Evolutionary conservation across 2,888 invertebrate species (phyloP).

Genomic region (Apamea sordens): DNA sequence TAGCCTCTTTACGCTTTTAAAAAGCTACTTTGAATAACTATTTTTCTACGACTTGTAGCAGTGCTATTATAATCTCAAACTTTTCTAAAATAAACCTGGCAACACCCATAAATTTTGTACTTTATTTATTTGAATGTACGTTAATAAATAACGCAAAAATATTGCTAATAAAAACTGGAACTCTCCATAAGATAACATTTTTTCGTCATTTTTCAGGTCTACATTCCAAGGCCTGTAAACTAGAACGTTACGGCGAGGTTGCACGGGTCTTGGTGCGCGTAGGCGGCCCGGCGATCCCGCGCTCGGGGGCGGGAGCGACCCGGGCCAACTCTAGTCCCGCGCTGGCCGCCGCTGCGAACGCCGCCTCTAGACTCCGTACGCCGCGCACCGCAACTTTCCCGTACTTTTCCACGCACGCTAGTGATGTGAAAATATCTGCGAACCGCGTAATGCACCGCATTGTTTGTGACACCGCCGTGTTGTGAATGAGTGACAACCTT

Average conservation of each 20-base stretch:
- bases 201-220: background rate
- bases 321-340: slow-evolving; percentile 77
- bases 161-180: background rate
- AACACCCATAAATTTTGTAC: background rate
- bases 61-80: background rate
- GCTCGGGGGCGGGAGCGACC: slow-evolving; percentile 70
- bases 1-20: background rate
- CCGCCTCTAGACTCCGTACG: slow-evolving; percentile 67
- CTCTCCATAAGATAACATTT: background rate
- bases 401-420: slow-evolving; percentile 76
- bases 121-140: too few relatives aligned
- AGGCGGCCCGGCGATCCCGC: slow-evolving; percentile 58
- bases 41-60: background rate
- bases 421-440: slow-evolving; percentile 64
- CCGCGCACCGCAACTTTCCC: slow-evolving; percentile 72
- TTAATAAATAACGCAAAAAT: background rate
- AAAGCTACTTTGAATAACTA: background rate
- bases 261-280: slow-evolving; percentile 60
- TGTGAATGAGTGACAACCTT: slow-evolving; percentile 67
- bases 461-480: slow-evolving; percentile 60
- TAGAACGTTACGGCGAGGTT: slow-evolving; percentile 41
- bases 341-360: slow-evolving; percentile 76
- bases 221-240: slow-evolving; percentile 22
- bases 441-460: slow-evolving; percentile 61
- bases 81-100: background rate